Conservation (phyloP, 1,140 invertebrate species). For the Solenopsis fugax region DNA sequence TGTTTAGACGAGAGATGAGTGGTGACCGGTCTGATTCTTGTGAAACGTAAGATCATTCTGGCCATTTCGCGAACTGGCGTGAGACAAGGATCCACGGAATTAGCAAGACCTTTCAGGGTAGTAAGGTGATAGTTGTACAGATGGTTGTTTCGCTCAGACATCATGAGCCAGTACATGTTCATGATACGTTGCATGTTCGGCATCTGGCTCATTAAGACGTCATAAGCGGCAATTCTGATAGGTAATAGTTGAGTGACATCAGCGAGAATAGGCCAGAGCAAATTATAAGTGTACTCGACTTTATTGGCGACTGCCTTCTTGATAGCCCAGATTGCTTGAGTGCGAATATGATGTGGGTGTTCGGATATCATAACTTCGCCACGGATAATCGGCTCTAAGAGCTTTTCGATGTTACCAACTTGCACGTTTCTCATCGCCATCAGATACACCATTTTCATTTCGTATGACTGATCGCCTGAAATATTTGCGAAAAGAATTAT, state of each 20-base stretch:
- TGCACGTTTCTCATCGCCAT: slow-evolving; percentile 79
- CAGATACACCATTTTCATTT: slow-evolving; percentile 78
- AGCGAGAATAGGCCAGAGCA: slow-evolving; percentile 84
- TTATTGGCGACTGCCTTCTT: slow-evolving; percentile 71
- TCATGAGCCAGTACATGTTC: slow-evolving; percentile 85
- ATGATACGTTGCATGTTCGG: slow-evolving; percentile 79
- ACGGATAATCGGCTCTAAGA: slow-evolving; percentile 76
- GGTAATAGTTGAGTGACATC: slow-evolving; percentile 77
- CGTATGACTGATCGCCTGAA: slow-evolving; percentile 74
- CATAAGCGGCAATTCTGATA: slow-evolving; percentile 82
- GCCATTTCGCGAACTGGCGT: slow-evolving; percentile 74
- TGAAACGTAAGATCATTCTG: slow-evolving; percentile 76
- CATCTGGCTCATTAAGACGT: slow-evolving; percentile 81
- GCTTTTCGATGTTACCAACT: slow-evolving; percentile 69
- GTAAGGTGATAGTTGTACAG: slow-evolving; percentile 85
- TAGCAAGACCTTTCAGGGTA: slow-evolving; percentile 81
- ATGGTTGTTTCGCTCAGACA: slow-evolving; percentile 80
- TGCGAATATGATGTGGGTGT: slow-evolving; percentile 77
- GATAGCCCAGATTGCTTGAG: slow-evolving; percentile 80
- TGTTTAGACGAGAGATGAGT: slow-evolving; percentile 68
- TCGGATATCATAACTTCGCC: slow-evolving; percentile 70
- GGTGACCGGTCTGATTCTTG: slow-evolving; percentile 66
- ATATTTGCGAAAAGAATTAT: slow-evolving; percentile 24
- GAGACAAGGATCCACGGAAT: slow-evolving; percentile 81
- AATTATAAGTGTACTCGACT: slow-evolving; percentile 74